Percentiles rank a stretch among this genome's conserved stretches.
Evolutionary conservation across 2,888 invertebrate species (phyloP).

Genomic region (Leptopilina drosophilae): DNA sequence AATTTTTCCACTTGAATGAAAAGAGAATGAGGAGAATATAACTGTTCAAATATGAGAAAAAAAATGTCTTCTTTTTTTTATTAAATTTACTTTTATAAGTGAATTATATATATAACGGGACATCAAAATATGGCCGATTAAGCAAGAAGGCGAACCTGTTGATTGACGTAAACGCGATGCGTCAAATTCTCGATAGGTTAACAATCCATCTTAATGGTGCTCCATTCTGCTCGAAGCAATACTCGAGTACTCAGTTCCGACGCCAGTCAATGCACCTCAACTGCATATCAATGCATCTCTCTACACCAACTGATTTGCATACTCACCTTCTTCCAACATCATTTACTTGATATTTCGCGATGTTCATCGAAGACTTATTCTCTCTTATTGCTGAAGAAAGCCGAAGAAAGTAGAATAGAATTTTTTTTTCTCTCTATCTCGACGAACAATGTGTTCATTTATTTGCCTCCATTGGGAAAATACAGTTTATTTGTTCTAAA

Average conservation of each 20-base stretch:
- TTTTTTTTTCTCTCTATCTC: neutral
- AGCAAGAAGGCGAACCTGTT: neutral
- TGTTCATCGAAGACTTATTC: neutral
- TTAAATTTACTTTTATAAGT: neutral
- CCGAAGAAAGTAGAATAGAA: conserved; percentile 9
- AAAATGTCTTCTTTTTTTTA: neutral
- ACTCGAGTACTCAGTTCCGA: conserved; percentile 65
- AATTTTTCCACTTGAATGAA: neutral
- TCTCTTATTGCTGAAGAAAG: conserved; percentile 8
- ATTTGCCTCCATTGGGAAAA: too few relatives aligned
- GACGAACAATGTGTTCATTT: neutral
- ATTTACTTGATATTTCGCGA: neutral
- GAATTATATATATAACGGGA: conserved; percentile 10
- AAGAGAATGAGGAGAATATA: neutral
- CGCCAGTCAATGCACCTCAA: conserved; percentile 65
- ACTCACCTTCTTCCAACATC: conserved; percentile 60
- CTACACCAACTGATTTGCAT: conserved; percentile 64
- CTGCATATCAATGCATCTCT: conserved; percentile 69
- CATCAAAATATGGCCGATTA: neutral
- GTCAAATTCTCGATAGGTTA: conserved; percentile 49
- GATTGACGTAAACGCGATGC: conserved; percentile 44
- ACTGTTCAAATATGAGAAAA: neutral
- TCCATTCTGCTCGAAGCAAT: conserved; percentile 62
- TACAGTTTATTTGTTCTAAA: too few relatives aligned
- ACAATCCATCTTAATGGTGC: conserved; percentile 62